Base-by-base conservation (phyloP, 2,113 vertebrate species). In the Lophochroa leadbeateri region DNA sequence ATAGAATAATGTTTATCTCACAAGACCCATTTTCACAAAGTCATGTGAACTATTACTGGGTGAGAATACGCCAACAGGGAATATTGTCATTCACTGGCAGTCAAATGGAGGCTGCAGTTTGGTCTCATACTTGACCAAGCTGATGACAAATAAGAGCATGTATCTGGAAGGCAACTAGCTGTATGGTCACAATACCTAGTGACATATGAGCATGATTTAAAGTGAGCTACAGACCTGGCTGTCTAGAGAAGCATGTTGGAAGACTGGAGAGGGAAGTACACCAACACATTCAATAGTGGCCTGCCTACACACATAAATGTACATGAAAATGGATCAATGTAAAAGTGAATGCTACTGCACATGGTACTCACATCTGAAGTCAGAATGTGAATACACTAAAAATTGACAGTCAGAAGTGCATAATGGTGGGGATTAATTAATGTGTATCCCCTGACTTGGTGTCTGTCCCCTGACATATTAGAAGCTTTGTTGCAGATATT, bases 401-500 rank as follows among this genome's bases (percentile, higher is more conserved):
- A 83, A 55, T 0, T 49, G 68, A 65, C 39, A 90, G 25, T 35
- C 27, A 79, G 31, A 70, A 68, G 44, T 46, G 53, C 27, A 47
- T 72, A 89, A 96, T 69, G 67, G 37, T 9, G 68, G 16, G 82
- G 86, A 90, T 93, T 95, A 92, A 95, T 93, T 88, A 94, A 69
- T 9, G 33, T 23, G 20, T 23, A n/a, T 88, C 18, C 75, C 41
- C 16, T 74, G 43, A 13, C 12, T 82, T 61, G 65, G 17, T 55
- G 19, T 67, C 19, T 65, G 61, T 91, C 35, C 69, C 68, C 50
- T 91, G 67, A 78, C 72, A 87, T 29, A 58, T 93, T 33, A 68
- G 71, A 91, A 90, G 60, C 37, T 95, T 82, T 96, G 28, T 70
- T 90, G 20, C 46, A 74, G 71, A 24, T 89, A 87, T 69, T 88